Percentiles rank a stretch among this genome's conserved stretches.
Conservation (phyloP, 2,113 vertebrate species). For the Megaptera novaeangliae region DNA sequence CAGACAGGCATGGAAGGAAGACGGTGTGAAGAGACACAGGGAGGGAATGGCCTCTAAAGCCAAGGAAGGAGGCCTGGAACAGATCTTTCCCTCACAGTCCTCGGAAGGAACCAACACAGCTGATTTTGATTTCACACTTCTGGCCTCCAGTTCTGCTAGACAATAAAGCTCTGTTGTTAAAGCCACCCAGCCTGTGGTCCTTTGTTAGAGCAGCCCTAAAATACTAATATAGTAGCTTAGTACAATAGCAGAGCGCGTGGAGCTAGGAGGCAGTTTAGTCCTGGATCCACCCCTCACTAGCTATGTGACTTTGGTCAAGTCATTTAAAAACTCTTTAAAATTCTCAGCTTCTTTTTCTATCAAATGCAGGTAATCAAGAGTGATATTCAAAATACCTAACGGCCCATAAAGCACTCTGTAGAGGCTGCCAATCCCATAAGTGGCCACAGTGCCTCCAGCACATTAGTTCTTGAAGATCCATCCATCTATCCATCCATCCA, state of each 20-base stretch:
- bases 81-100: not conserved
- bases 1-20: not conserved
- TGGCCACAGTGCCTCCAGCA: rapidly evolving
- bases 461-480: not conserved
- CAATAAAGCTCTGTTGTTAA: not conserved
- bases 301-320: not conserved
- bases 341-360: constrained; percentile 1
- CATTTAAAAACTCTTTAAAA: not conserved
- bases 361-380: not conserved
- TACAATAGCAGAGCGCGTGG: not conserved
- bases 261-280: not conserved
- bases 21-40: not conserved
- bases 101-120: too few species aligned
- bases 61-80: not conserved
- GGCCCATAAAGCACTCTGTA: not conserved
- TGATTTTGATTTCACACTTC: not conserved
- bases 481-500: not conserved
- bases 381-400: not conserved
- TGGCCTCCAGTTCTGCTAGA: not conserved
- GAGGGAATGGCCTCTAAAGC: not conserved
- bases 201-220: not conserved
- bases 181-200: not conserved
- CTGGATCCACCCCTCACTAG: not conserved
- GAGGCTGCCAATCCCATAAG: not conserved
- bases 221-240: not conserved